These are phyloP conservation scores for Eristalis pertinax DNA, from an alignment of 2,888 invertebrate species.

Conservation along the genomic window DNA sequence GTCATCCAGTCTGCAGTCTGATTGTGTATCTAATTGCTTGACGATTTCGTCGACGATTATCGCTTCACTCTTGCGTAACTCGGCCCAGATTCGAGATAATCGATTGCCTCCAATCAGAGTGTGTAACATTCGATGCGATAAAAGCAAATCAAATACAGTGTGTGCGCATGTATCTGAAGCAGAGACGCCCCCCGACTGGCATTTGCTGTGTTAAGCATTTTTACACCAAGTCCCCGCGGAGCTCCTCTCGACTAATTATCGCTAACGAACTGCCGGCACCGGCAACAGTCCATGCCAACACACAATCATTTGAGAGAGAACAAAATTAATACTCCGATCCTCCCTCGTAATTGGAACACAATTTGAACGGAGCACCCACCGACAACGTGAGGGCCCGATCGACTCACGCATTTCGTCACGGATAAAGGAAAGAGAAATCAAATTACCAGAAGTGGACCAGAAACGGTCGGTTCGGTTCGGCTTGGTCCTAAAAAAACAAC, in stretches of 20 bases:
- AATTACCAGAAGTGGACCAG: slow-evolving; percentile 55
- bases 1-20: no score
- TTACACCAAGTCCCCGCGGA: slow-evolving; percentile 21
- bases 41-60: neutral
- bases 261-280: slow-evolving; percentile 4
- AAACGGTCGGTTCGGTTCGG: neutral
- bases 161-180: neutral
- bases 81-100: neutral
- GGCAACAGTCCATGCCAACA: neutral
- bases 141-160: neutral
- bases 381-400: slow-evolving; percentile 10
- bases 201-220: slow-evolving; percentile 35
- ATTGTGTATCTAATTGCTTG: neutral
- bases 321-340: slow-evolving; percentile 43
- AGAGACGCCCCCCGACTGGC: neutral
- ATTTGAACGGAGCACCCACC: slow-evolving; percentile 31
- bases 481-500: slow-evolving; percentile 51
- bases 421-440: slow-evolving; percentile 52
- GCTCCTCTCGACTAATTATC: slow-evolving; percentile 22
- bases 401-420: slow-evolving; percentile 66
- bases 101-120: neutral
- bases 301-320: neutral
- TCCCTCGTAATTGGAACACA: slow-evolving; percentile 59
- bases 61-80: neutral
- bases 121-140: neutral